Percentiles rank a stretch among this genome's conserved stretches.
Evolutionary conservation across 2,113 vertebrate genomes (phyloP).

Genomic region (Larimichthys polyactis): DNA sequence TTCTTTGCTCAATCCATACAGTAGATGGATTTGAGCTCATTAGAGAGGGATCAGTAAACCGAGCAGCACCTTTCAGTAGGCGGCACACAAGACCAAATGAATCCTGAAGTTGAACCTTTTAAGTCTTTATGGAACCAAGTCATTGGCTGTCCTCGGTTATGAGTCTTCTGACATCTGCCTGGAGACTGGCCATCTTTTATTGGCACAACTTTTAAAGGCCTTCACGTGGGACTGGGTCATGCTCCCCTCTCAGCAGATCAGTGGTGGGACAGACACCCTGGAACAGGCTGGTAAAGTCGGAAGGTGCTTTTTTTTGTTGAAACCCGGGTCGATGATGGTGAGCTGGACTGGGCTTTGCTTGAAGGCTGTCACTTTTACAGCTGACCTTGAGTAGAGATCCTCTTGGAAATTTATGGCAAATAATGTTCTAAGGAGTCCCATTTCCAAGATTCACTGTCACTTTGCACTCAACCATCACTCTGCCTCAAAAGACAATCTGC

Average conservation of each 20-base stretch:
- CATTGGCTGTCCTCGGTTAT: constrained; percentile 50
- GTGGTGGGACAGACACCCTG: not conserved
- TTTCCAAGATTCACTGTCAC: constrained; percentile 94
- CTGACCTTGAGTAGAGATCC: constrained; percentile 89
- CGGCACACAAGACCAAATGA: constrained; percentile 24
- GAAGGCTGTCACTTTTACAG: constrained; percentile 82
- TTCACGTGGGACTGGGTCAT: constrained; percentile 9
- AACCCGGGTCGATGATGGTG: constrained; percentile 6
- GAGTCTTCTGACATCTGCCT: constrained; percentile 22
- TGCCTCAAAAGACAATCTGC: constrained; percentile 90
- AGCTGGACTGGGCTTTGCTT: constrained; percentile 62
- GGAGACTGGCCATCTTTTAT: constrained; percentile 41
- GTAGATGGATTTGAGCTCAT: not conserved
- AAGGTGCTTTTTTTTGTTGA: not conserved
- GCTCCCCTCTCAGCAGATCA: not conserved
- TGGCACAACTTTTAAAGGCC: constrained; percentile 40
- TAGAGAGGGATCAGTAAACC: constrained; percentile 15
- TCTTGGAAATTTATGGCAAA: constrained; percentile 90
- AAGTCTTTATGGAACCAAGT: constrained; percentile 44
- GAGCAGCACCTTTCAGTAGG: not conserved
- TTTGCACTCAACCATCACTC: constrained; percentile 88
- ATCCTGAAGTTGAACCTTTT: constrained; percentile 33
- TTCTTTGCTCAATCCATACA: not conserved
- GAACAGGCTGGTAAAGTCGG: constrained; percentile 14
- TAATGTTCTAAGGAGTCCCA: constrained; percentile 88